Percentiles rank a stretch among this genome's conserved stretches.
Evolutionary conservation across 2,797 vertebrate species (phyloP).

Genomic region (Gouania willdenowi): DNA sequence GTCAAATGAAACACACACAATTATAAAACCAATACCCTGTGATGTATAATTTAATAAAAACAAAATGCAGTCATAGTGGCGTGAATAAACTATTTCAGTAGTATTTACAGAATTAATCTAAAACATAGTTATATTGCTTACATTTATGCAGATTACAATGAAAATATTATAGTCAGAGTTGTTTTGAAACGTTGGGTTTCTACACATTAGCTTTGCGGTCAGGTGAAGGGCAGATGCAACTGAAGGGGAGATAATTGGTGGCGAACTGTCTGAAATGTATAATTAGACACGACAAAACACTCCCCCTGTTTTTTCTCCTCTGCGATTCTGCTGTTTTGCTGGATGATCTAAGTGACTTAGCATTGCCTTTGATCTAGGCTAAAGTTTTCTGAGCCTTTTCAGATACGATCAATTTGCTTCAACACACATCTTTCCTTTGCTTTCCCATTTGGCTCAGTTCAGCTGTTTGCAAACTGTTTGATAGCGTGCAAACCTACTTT

Average conservation of each 20-base stretch:
- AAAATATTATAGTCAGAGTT: too few species aligned
- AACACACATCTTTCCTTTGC: constrained; percentile 65
- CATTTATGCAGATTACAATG: too few species aligned
- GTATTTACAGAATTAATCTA: too few species aligned
- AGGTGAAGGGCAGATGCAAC: constrained; percentile 77
- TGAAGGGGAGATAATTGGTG: constrained; percentile 79
- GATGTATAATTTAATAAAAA: too few species aligned
- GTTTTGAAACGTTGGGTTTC: constrained; percentile 58
- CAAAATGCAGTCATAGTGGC: too few species aligned
- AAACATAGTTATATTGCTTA: too few species aligned
- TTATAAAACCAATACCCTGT: too few species aligned
- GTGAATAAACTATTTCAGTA: too few species aligned
- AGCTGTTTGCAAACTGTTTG: constrained; percentile 35
- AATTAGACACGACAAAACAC: constrained; percentile 79
- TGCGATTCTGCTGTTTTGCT: constrained; percentile 45
- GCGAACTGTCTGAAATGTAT: constrained; percentile 79
- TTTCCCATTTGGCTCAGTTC: constrained; percentile 37
- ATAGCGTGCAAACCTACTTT: constrained; percentile 50
- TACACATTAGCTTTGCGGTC: constrained; percentile 71
- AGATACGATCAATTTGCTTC: constrained; percentile 76
- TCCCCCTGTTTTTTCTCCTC: constrained; percentile 55
- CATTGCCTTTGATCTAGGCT: constrained; percentile 75
- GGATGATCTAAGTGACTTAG: constrained; percentile 70
- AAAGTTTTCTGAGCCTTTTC: constrained; percentile 74
- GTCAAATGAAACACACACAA: too few species aligned